These are phyloP conservation scores for Coluber constrictor DNA, from an alignment of 2,797 vertebrate species.

Conservation along the genomic window DNA sequence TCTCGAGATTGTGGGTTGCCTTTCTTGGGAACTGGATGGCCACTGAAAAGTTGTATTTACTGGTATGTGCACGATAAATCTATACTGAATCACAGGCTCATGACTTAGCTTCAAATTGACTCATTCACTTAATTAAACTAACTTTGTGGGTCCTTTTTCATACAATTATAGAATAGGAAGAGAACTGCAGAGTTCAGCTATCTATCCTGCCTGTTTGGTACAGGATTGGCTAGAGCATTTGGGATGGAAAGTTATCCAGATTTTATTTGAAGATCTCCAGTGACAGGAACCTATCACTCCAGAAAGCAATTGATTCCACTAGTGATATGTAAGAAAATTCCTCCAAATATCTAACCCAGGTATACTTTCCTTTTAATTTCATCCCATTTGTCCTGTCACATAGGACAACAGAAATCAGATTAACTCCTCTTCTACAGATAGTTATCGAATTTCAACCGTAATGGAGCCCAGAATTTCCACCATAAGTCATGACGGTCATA, in stretches of 20 bases:
- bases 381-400: not conserved
- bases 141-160: not conserved
- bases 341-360: not conserved
- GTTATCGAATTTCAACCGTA: not conserved
- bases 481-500: not conserved
- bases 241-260: not conserved
- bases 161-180: not conserved
- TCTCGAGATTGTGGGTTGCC: not conserved
- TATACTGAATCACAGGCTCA: not conserved
- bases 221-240: not conserved
- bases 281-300: not conserved
- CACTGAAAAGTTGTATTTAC: not conserved
- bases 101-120: not conserved
- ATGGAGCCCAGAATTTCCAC: not conserved
- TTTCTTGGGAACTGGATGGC: not conserved
- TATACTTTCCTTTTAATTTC: not conserved
- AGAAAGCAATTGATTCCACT: not conserved
- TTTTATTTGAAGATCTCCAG: not conserved
- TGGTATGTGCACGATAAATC: not conserved
- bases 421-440: not conserved
- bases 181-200: not conserved
- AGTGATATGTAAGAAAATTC: not conserved
- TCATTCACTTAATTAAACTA: not conserved
- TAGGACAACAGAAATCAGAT: not conserved
- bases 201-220: not conserved